Evolutionary conservation across 2,888 invertebrate genomes (phyloP).

Genomic region (Odontomyia ornata): DNA sequence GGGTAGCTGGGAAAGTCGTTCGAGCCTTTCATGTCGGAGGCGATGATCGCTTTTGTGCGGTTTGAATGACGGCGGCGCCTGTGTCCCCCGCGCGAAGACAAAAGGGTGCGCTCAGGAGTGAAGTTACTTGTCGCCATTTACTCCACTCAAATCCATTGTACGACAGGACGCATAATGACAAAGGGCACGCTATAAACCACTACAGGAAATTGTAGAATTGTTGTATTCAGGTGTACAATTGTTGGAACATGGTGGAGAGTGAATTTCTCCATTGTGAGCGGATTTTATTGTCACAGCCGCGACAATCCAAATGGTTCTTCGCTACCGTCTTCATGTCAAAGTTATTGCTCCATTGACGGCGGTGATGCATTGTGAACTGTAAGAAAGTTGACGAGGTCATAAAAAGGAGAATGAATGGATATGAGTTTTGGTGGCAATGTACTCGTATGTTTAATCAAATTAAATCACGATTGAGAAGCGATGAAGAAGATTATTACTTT

Average conservation of each 20-base stretch:
- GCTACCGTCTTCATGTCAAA: background rate
- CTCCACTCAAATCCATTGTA: conserved; percentile 21
- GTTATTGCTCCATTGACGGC: conserved; percentile 34
- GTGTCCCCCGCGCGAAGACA: background rate
- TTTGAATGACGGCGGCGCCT: conserved; percentile 18
- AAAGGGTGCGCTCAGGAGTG: conserved; percentile 22
- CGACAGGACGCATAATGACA: conserved; percentile 33
- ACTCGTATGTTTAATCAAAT: background rate
- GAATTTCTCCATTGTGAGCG: background rate
- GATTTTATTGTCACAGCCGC: conserved; percentile 5
- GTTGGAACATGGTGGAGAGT: conserved; percentile 10
- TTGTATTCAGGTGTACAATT: conserved; percentile 25
- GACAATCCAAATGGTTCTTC: background rate
- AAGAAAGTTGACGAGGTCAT: conserved; percentile 21
- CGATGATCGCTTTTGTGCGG: background rate
- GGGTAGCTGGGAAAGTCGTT: background rate
- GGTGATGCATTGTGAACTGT: conserved; percentile 1
- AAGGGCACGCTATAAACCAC: conserved; percentile 39
- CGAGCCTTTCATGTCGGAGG: background rate
- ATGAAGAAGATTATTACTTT: too few relatives aligned
- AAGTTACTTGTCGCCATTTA: conserved; percentile 14
- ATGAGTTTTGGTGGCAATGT: background rate
- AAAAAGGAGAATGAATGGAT: conserved; percentile 18
- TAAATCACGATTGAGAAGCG: background rate
- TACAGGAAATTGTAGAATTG: conserved; percentile 34